Percentiles rank a stretch among this genome's conserved stretches.
These are phyloP conservation scores for Athalia cordata DNA, from an alignment of 2,888 invertebrate species.

Conservation along the genomic window DNA sequence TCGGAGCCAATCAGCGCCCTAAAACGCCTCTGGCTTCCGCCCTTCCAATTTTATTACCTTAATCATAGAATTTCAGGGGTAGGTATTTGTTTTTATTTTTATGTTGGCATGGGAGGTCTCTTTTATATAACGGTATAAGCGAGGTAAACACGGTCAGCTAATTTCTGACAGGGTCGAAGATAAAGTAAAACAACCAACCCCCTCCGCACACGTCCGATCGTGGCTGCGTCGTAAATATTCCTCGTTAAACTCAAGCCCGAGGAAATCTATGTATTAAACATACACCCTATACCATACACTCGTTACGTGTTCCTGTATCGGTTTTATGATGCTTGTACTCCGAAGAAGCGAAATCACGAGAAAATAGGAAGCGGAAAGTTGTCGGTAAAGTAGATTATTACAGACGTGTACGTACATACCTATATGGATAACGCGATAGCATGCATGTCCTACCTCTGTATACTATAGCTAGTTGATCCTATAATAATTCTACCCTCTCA, in stretches of 20 bases:
- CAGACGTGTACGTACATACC: background rate
- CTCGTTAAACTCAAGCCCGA: slow-evolving; percentile 45
- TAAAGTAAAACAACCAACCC: slow-evolving; percentile 21
- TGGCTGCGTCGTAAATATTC: slow-evolving; percentile 44
- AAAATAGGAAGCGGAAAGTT: background rate
- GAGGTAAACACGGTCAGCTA: slow-evolving; percentile 29
- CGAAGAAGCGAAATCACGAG: slow-evolving; percentile 16
- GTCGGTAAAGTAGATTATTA: background rate
- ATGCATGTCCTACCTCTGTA: no score
- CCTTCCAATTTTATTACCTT: slow-evolving; percentile 42
- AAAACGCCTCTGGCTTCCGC: slow-evolving; percentile 28
- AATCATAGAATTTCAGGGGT: slow-evolving; percentile 30
- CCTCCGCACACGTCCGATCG: slow-evolving; percentile 22
- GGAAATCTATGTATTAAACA: background rate
- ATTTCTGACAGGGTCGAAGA: slow-evolving; percentile 10
- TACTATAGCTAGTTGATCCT: no score
- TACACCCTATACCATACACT: background rate
- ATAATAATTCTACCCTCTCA: no score
- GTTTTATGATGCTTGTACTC: slow-evolving; percentile 20
- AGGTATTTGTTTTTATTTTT: slow-evolving; percentile 14
- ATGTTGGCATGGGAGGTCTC: background rate
- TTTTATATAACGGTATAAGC: slow-evolving; percentile 23
- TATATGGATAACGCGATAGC: background rate
- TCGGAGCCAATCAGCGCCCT: slow-evolving; percentile 44
- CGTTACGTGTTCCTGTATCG: slow-evolving; percentile 21